phyloP scores from a whole-genome alignment of 2,113 vertebrate species.

The Oenanthe melanoleuca region DNA sequence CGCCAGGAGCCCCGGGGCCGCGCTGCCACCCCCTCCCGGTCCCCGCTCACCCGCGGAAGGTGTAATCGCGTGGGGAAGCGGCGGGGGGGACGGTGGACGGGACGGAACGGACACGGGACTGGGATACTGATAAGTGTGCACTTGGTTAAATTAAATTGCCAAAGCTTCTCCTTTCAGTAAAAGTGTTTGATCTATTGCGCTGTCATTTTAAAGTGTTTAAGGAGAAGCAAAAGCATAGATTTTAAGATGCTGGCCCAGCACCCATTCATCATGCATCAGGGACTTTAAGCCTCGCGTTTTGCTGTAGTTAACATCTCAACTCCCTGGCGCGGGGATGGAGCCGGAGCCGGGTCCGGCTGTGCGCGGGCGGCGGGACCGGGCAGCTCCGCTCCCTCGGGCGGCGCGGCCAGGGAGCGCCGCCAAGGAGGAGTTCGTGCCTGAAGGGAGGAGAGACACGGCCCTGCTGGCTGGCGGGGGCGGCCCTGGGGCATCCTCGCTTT shows the following conservation, averaged over 20 bases:
- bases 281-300: slow-evolving; percentile 67
- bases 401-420: accelerated
- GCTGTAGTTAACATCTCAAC: slow-evolving; percentile 75
- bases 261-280: slow-evolving; percentile 76
- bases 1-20: background rate
- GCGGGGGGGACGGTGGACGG: background rate
- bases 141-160: slow-evolving; percentile 73
- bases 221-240: slow-evolving; percentile 79
- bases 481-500: background rate
- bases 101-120: slow-evolving; percentile 19
- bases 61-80: background rate
- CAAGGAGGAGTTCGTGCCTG: too few species aligned
- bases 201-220: slow-evolving; percentile 82
- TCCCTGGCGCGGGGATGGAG: background rate
- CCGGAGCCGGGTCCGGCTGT: background rate
- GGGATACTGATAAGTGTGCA: slow-evolving; percentile 54
- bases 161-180: slow-evolving; percentile 72
- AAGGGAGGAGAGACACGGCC: background rate
- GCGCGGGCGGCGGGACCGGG: accelerated
- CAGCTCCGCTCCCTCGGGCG: accelerated
- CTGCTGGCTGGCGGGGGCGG: background rate
- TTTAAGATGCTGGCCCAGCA: slow-evolving; percentile 76
- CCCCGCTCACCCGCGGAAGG: background rate
- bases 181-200: slow-evolving; percentile 79
- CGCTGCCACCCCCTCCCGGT: background rate